Evolutionary conservation across 1,140 invertebrate genomes (phyloP), one percentile per base, ranked within the genome.

Genomic region (Andrena cerasifolii): DNA sequence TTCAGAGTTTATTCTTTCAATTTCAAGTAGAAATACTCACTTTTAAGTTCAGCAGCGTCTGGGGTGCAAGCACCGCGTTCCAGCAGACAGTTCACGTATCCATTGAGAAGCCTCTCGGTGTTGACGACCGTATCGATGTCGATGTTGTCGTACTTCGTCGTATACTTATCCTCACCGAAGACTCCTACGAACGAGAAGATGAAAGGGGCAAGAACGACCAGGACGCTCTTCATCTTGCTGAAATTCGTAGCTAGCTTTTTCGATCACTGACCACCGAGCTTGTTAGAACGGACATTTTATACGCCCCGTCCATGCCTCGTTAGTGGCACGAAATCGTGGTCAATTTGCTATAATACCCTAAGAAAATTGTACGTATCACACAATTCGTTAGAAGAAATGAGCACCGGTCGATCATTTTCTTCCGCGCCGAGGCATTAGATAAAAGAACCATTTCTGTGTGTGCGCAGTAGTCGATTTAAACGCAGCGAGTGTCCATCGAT

Each of bases 71-170:
- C 87, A 53, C 92, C 93, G 70, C 89, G 88, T 49, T 94, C 93
- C 74, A 94, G 85, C 49, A 94, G 85, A 89, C 94, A 94, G 59
- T 93, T 93, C 62, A 93, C 88, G 83, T 94, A 94, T 78, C 90
- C 93, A 65, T 89, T 90, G 26, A 94, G 76, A 31, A 94, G 87
- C 73, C 94, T 87, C 6, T 93, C 90, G 83, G 91, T 94, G n/a
- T 82, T 87, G 51, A 94, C 88, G n/a, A 94, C 89, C 31, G 85
- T 43, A 33, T 94, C 92, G 12, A 94, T 86, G 81, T 94, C 92
- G 49, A 94, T 75, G 81, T 93, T 90, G 79, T 94, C 94, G 82
- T 93, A 94, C 80, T 93, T 93, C 8, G 92, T 94, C 3, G 93
- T 93, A 79, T 94, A 94, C 76, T 90, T 81, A 10, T 88, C 87